Evolutionary conservation across 2,797 vertebrate species (phyloP).

Genomic region (Okamejei kenojei): DNA sequence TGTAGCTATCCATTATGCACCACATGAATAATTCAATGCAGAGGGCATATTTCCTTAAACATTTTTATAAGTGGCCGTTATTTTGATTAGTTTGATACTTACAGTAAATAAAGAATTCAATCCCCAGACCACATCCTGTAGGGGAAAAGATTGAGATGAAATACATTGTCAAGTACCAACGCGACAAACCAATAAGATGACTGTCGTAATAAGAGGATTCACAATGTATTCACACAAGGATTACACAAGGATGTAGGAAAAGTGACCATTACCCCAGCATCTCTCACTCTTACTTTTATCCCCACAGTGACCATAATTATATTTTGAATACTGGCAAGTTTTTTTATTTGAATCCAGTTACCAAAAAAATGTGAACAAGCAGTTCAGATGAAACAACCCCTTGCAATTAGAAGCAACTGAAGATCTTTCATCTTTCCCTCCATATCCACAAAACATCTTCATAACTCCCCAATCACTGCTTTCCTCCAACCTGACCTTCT

Average conservation of each 20-base stretch:
- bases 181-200: neutral
- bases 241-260: no score
- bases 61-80: neutral
- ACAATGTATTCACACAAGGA: no score
- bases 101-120: slow-evolving; percentile 97
- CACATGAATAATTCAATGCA: slow-evolving; percentile 5
- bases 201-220: no score
- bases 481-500: neutral
- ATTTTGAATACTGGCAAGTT: neutral
- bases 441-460: neutral
- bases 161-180: neutral
- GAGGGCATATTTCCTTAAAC: neutral
- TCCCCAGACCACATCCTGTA: slow-evolving; percentile 95
- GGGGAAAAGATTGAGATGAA: slow-evolving; percentile 44
- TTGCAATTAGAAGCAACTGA: neutral
- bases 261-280: neutral
- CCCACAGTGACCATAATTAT: neutral
- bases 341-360: neutral
- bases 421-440: neutral
- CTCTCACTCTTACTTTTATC: neutral
- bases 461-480: neutral
- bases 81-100: slow-evolving; percentile 57
- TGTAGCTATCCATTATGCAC: no score
- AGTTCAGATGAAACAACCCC: neutral
- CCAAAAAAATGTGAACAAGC: neutral